A percentile compares a stretch with the other conserved stretches of the same genome.
Conservation (phyloP, 2,888 invertebrate species). For the Caradrina kadenii region DNA sequence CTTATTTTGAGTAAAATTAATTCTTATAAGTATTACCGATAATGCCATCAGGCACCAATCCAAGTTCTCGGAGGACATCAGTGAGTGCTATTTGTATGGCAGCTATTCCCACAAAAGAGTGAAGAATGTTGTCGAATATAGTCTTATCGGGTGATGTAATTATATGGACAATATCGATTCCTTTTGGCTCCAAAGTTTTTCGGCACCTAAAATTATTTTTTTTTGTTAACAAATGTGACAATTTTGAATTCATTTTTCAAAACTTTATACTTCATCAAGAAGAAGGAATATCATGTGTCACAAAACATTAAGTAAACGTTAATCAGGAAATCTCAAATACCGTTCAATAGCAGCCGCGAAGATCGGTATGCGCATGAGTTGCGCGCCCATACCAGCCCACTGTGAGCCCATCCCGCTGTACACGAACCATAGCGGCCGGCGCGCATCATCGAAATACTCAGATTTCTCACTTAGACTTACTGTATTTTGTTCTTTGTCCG, state of each 20-base stretch:
- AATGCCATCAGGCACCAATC: conserved; percentile 93
- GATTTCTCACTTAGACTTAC: conserved; percentile 70
- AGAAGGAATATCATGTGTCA: background rate
- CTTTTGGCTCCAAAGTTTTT: conserved; percentile 90
- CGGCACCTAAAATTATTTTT: conserved; percentile 83
- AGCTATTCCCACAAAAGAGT: conserved; percentile 78
- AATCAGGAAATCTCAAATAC: conserved; percentile 61
- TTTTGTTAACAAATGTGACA: background rate
- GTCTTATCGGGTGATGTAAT: conserved; percentile 91
- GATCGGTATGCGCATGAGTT: conserved; percentile 91
- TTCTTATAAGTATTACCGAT: conserved; percentile 62
- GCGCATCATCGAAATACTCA: conserved; percentile 74
- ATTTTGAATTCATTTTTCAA: background rate
- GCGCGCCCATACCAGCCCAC: conserved; percentile 92
- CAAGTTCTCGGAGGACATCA: conserved; percentile 82
- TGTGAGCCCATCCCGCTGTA: conserved; percentile 94
- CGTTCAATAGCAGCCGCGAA: conserved; percentile 90
- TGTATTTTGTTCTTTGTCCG: conserved; percentile 71
- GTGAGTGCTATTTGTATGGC: conserved; percentile 91
- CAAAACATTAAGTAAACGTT: background rate
- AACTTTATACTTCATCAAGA: background rate
- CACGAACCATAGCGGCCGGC: conserved; percentile 92
- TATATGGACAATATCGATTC: conserved; percentile 92
- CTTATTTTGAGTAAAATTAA: background rate
- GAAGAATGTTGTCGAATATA: conserved; percentile 90